phyloP scores from a whole-genome alignment of 2,113 vertebrate genomes.

The Salvelinus sp. region DNA sequence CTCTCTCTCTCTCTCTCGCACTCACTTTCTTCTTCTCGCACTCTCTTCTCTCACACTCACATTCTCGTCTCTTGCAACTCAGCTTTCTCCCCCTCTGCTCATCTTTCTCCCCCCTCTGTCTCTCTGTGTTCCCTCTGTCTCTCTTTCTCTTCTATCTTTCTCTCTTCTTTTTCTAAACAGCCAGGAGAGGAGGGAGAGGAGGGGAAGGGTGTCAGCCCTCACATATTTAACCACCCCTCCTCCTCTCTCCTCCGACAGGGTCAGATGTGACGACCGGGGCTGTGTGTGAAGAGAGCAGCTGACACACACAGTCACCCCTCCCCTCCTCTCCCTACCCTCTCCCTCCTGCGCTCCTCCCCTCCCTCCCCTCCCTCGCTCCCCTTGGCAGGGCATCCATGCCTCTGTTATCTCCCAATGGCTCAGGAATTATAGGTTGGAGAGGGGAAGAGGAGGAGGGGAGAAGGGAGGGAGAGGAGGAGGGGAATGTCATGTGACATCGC shows the following conservation, averaged over 20 bases:
- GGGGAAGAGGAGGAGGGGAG: conserved; percentile 52
- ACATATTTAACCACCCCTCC: conserved; percentile 37
- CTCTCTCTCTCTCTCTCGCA: too few relatives aligned
- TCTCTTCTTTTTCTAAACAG: conserved; percentile 25
- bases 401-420: conserved; percentile 74
- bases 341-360: conserved; percentile 4
- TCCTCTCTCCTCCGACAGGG: conserved; percentile 45
- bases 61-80: too few relatives aligned
- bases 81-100: too few relatives aligned
- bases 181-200: not conserved
- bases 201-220: conserved; percentile 28
- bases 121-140: conserved; percentile 23
- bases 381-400: conserved; percentile 64
- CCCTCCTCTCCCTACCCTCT: not conserved
- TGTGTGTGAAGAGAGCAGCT: conserved; percentile 35
- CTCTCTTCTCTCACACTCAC: too few relatives aligned
- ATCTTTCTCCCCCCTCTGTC: not conserved
- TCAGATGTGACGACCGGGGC: conserved; percentile 66
- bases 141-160: not conserved
- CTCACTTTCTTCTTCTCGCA: too few relatives aligned
- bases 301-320: conserved; percentile 27
- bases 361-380: conserved; percentile 27
- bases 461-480: conserved; percentile 29
- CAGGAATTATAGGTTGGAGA: conserved; percentile 72
- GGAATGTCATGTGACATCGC: conserved; percentile 62